phyloP scores from a whole-genome alignment of 1,140 invertebrate genomes.

The Periplaneta americana region DNA sequence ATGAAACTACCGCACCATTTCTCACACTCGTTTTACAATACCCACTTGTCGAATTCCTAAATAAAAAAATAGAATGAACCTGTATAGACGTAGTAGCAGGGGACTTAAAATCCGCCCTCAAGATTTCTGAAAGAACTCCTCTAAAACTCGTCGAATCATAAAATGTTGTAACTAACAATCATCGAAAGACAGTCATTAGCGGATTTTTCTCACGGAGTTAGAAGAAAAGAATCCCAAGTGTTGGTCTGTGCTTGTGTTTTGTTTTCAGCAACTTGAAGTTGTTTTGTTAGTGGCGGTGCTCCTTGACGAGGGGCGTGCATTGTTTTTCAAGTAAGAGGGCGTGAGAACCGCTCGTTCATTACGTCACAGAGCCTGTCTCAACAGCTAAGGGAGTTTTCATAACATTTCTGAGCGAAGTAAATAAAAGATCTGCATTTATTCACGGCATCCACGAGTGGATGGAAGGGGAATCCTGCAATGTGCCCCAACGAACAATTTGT shows the following conservation, averaged over 20 bases:
- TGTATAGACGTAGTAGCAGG: no score
- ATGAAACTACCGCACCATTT: no score
- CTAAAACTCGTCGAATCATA: not conserved
- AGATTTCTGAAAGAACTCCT: not conserved
- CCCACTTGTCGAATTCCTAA: no score
- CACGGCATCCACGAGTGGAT: not conserved
- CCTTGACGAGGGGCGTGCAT: not conserved
- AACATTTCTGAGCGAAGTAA: not conserved
- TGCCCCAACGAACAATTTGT: no score
- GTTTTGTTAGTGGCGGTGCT: not conserved
- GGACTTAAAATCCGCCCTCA: no score
- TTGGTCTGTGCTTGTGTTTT: not conserved
- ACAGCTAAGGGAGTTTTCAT: not conserved
- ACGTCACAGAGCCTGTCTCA: no score
- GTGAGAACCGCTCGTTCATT: not conserved
- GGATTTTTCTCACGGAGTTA: not conserved
- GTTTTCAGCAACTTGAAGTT: not conserved
- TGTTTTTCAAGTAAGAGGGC: not conserved
- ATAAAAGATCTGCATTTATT: not conserved
- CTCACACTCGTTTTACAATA: no score
- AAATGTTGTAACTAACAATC: not conserved
- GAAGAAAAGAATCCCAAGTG: not conserved
- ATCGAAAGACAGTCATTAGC: not conserved
- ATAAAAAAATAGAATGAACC: no score
- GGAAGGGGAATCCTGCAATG: not conserved